phyloP scores from a whole-genome alignment of 2,797 vertebrate species.

The Eupleurogrammus muticus region DNA sequence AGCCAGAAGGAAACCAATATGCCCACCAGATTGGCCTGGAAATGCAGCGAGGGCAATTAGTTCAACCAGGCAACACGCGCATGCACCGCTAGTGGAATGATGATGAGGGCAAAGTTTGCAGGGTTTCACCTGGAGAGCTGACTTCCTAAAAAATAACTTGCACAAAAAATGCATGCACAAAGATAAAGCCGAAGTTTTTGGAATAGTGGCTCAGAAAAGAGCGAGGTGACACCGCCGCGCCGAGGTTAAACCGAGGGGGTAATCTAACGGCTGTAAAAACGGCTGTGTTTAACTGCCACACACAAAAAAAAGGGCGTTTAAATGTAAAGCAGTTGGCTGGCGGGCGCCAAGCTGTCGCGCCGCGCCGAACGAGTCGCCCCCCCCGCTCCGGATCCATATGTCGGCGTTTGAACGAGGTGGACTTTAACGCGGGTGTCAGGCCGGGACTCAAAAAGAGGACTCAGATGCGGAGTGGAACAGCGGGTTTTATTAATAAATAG shows the following conservation, averaged over 20 bases:
- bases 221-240: not conserved
- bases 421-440: constrained; percentile 6
- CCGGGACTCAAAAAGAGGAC: no score
- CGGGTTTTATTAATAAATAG: no score
- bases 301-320: constrained; percentile 55
- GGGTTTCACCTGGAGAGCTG: constrained; percentile 33
- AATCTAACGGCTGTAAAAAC: constrained; percentile 56
- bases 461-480: no score
- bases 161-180: constrained; percentile 12
- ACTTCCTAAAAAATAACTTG: constrained; percentile 13
- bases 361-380: not conserved
- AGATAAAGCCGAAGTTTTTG: constrained; percentile 15
- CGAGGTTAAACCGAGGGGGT: constrained; percentile 54
- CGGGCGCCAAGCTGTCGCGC: constrained; percentile 42
- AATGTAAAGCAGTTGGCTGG: constrained; percentile 50
- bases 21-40: constrained; percentile 75
- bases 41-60: constrained; percentile 68
- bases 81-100: constrained; percentile 42
- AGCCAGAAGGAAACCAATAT: constrained; percentile 73
- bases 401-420: constrained; percentile 12
- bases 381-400: constrained; percentile 38
- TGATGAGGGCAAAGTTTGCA: constrained; percentile 48
- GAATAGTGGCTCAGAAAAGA: constrained; percentile 43
- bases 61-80: constrained; percentile 60
- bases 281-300: constrained; percentile 49